Evolutionary conservation across 1,140 invertebrate species (phyloP), one percentile per base, ranked within the genome.

Genomic region (Panonychus citri): DNA sequence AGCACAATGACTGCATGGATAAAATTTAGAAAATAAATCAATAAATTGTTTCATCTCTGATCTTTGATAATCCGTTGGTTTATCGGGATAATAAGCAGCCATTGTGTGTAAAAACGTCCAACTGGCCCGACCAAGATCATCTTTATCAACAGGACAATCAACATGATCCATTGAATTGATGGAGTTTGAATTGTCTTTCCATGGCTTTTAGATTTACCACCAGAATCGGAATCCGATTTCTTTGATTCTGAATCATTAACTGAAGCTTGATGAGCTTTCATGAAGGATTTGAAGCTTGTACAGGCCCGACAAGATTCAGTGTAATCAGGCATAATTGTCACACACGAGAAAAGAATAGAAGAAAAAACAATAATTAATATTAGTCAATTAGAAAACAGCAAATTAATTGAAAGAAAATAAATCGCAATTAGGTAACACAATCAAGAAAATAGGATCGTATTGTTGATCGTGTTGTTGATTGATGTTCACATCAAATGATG

Each of bases 91-190:
- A 69, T 91, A 85, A 1, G 89, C 88, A 4, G 89, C 88, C 79
- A 97, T 93, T 17, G 93, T 90, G 66, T 99, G 94, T 1, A 99
- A 73, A 62, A 97, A 80, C 39, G 81, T 79, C 94, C 94, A 99
- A 5, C 91, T 75, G 27, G 69, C 70, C 17, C 73, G 65, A 1
- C 77, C 77, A 25, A 70, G 52, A 58, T 81, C 76, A 61, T 81
- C 78, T 64, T 80, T 82, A 65, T 85, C 82, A n/a, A 85, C 63
- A 2, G 83, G 83, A 68, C 83, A 86, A 62, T 83, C 43, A 19
- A 46, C 43, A 46, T 46, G 43, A 7, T 19, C 2, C 8, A 10
- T 24, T 10, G 43, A 2, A 3, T 15, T 10, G 19, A n/a, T n/a
- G n/a, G n/a, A n/a, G n/a, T n/a, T n/a, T n/a, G n/a, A n/a, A n/a